Evolutionary conservation across 2,888 invertebrate genomes (phyloP), one percentile per base, ranked within the genome.

Genomic region (Peribatodes rhomboidaria): DNA sequence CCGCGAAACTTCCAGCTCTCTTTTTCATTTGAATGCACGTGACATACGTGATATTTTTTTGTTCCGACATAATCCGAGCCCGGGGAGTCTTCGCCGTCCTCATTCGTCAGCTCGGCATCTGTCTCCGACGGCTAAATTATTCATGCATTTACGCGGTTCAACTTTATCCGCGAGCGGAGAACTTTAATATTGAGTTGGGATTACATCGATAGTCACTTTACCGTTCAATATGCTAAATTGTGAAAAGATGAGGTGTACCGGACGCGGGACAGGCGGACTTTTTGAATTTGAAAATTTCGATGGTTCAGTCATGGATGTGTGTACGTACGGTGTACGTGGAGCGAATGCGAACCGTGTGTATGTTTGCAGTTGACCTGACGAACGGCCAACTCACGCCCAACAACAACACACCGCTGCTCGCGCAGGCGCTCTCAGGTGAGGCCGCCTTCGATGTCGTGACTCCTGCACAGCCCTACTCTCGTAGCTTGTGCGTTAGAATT

Each of bases 371-470:
- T 96, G 98, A 98, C 95, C 96, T 98, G 94, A 97, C 97, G 95
- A 98, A 98, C 94, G 98, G 98, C 93, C 98, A 98, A 95, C 96
- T 98, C 93, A 98, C 98, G 91, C 98, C 98, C 93, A 98, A 98
- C 96, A 98, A 98, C 96, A 98, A 98, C 94, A 98, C 98, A 90
- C 98, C 98, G 90, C 95, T 98, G 94, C 96, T 98, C 94, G 98
- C 98, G 94, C 98, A 98, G 95, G 98, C 98, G 89, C 96, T 98
- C 94, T 98, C 98, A 97, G 98, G 98, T 98, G 96, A 92, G 91
- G 78, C 85, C 86, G 85, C 79, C 74, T 70, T 74, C 73, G 71
- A 61, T 66, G 69, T 68, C 76, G 75, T 77, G 72, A 76, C 79
- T 73, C 70, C 71, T 74, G 75, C 77, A 76, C 74, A 71, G 75